Percentiles rank a stretch among this genome's conserved stretches.
These are phyloP conservation scores for Periplaneta americana DNA, from an alignment of 1,140 invertebrate species.

Conservation along the genomic window DNA sequence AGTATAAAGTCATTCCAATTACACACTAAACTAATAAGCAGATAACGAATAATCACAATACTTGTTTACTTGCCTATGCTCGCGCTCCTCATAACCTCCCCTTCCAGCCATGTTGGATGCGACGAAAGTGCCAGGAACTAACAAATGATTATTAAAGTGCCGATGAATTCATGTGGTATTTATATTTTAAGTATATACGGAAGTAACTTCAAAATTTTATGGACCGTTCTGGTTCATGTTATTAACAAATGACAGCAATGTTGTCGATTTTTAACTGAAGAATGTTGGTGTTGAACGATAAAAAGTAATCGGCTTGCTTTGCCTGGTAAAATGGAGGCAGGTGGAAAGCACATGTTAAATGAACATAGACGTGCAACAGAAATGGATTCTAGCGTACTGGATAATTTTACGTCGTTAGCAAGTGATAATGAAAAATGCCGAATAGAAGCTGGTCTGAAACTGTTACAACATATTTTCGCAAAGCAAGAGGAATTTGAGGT, in stretches of 20 bases:
- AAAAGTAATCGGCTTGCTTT: not conserved
- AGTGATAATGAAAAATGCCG: not conserved
- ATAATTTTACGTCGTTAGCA: not conserved
- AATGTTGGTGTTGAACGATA: not conserved
- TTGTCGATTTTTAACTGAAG: not conserved
- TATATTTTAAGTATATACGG: not conserved
- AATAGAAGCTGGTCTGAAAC: not conserved
- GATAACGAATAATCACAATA: too few species aligned
- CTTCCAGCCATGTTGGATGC: constrained; percentile 24
- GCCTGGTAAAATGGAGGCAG: not conserved
- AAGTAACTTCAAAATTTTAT: not conserved
- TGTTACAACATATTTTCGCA: not conserved
- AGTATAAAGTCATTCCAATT: not conserved
- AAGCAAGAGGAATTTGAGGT: not conserved
- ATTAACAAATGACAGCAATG: not conserved
- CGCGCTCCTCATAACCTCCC: constrained; percentile 19
- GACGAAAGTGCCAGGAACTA: constrained; percentile 14
- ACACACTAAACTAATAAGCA: not conserved
- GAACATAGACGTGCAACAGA: not conserved
- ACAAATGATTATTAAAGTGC: not conserved
- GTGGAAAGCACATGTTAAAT: not conserved
- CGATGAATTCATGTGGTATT: not conserved
- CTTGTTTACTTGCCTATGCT: constrained; percentile 15
- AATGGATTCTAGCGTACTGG: not conserved
- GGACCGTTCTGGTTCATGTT: not conserved